Evolutionary conservation across 2,888 invertebrate species (phyloP), one percentile per base, ranked within the genome.

Genomic region (Cryptus armator): DNA sequence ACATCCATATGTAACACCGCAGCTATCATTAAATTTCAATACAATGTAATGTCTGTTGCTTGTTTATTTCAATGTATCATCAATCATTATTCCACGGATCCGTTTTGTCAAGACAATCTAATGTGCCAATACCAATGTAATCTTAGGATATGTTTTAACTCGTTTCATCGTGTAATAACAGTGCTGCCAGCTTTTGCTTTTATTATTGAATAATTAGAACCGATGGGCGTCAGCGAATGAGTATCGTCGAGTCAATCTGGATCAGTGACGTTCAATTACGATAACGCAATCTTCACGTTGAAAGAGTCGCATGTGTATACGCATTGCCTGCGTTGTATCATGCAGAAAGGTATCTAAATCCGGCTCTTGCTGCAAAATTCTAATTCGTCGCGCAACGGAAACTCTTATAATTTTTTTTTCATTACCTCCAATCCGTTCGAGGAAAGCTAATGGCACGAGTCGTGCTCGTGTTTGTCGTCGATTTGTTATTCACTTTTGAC

Each of bases 251-350:
- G 37, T 72, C 48, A 48, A 82, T 82, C 71, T 66, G 77, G 67
- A 77, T 77, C 77, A 43, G 56, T 46, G 77, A 19, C 56, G 81
- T 70, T 82, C 43, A 77, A 77, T 77, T 82, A 77, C 32, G 77
- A 82, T 78, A 82, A 72, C 24, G 67, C 56, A 67, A 82, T 82
- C 46, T 6, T n/a, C 14, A n/a, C 62, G 37, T 37, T 5, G 37
- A 37, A 37, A 24, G 19, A 16, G 9, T 37, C 14, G 2, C 43
- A 10, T 19, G n/a, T 16, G 16, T n/a, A 10, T 66, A 6, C 16
- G 4, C 16, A n/a, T 16, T 37, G 64, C 43, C 0, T 7, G 16
- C 19, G 66, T 66, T 43, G 3, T 66, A 66, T 66, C 37, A 43
- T 37, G 66, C 16, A 16, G 29, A 62, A 29, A n/a, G 59, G 59